These are phyloP conservation scores for Papilio polyxenes DNA, from an alignment of 1,140 invertebrate genomes.

Conservation along the genomic window DNA sequence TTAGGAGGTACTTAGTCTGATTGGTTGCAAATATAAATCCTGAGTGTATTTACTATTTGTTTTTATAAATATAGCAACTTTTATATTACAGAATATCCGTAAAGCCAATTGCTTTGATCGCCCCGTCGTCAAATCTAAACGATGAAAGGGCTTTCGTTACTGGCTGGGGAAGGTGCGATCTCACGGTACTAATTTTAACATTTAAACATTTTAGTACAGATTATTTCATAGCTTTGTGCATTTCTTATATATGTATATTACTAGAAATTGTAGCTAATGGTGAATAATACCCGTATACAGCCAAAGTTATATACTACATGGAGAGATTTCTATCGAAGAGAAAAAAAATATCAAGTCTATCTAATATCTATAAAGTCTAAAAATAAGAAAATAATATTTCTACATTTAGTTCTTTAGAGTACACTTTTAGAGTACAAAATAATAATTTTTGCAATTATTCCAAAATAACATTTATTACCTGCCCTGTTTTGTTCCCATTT, in stretches of 20 bases:
- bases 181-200: conserved; percentile 52
- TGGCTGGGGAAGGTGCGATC: conserved; percentile 71
- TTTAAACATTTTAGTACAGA: not conserved
- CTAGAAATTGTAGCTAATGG: too few species aligned
- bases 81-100: conserved; percentile 52
- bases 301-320: too few species aligned
- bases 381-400: not conserved
- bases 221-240: too few species aligned
- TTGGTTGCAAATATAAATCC: not conserved
- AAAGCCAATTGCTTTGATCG: conserved; percentile 54
- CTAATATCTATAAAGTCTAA: too few species aligned
- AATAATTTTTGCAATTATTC: not conserved
- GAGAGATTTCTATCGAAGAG: too few species aligned
- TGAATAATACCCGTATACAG: too few species aligned
- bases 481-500: too few species aligned
- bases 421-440: too few species aligned
- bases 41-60: not conserved
- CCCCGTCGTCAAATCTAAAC: conserved; percentile 35
- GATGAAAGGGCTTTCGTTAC: conserved; percentile 59
- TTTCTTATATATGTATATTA: not conserved
- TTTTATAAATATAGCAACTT: not conserved
- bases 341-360: too few species aligned
- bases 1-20: too few species aligned
- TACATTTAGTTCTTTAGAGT: not conserved
- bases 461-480: not conserved